Percentiles rank a stretch among this genome's conserved stretches.
phyloP scores from a whole-genome alignment of 1,140 invertebrate species.

The Aphis craccivora region DNA sequence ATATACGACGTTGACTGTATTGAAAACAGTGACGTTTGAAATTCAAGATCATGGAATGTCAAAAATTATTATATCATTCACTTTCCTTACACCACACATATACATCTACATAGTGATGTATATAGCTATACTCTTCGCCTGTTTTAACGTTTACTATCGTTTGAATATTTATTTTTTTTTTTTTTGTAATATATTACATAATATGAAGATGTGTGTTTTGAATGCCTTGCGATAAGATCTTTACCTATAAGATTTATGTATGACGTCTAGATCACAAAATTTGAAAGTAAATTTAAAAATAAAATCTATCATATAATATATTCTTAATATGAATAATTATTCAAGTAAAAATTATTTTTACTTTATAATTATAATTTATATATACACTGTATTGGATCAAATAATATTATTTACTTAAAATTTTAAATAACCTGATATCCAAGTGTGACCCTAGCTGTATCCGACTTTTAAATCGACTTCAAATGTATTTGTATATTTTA shows the following conservation, averaged over 20 bases:
- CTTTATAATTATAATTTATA: too few relatives aligned
- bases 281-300: not conserved
- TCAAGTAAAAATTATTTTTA: too few relatives aligned
- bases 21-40: constrained; percentile 1
- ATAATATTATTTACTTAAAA: too few relatives aligned
- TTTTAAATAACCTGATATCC: too few relatives aligned
- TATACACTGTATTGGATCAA: too few relatives aligned
- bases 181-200: not conserved
- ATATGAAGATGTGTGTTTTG: not conserved
- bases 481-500: too few relatives aligned
- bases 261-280: not conserved
- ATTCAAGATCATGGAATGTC: not conserved
- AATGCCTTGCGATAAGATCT: not conserved
- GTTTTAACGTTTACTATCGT: not conserved
- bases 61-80: not conserved
- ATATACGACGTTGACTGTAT: not conserved
- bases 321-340: too few relatives aligned
- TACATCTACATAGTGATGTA: too few relatives aligned
- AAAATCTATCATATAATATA: too few relatives aligned
- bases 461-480: too few relatives aligned
- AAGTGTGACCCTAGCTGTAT: too few relatives aligned
- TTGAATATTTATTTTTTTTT: not conserved
- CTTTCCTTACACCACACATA: not conserved
- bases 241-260: not conserved
- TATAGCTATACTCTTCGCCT: not conserved